Evolutionary conservation across 2,113 vertebrate genomes (phyloP).

Genomic region (Fregetta grallaria): DNA sequence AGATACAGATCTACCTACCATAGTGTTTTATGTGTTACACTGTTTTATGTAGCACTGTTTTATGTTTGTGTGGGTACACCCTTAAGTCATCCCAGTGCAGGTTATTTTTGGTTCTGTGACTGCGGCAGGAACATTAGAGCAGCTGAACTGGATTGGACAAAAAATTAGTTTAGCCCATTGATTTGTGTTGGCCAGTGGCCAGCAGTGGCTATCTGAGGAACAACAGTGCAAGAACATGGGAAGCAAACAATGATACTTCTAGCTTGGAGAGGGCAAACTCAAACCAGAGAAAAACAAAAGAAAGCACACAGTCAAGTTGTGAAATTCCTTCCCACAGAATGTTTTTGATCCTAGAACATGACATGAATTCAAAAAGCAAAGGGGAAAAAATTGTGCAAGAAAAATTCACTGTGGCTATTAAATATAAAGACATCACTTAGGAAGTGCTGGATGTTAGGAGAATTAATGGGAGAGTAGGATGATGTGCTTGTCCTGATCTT

Average conservation of each 20-base stretch:
- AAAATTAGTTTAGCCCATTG: background rate
- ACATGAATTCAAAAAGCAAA: background rate
- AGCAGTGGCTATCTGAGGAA: background rate
- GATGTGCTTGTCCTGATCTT: constrained; percentile 14
- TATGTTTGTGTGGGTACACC: background rate
- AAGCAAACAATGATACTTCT: background rate
- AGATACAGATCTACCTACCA: background rate
- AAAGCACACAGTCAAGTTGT: background rate
- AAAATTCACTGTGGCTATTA: background rate
- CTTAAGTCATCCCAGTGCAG: background rate
- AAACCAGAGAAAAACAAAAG: background rate
- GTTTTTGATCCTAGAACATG: background rate
- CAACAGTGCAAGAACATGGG: background rate
- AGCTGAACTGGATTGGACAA: background rate
- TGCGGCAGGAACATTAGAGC: background rate
- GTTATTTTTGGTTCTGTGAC: background rate
- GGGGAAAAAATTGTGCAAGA: background rate
- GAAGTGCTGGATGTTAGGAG: background rate
- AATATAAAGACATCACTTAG: background rate
- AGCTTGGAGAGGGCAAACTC: background rate
- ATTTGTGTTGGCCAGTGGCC: background rate
- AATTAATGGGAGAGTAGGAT: background rate
- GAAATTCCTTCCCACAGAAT: background rate
- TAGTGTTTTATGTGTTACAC: background rate
- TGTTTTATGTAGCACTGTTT: background rate